These are phyloP conservation scores for Abscondita cerata DNA, from an alignment of 2,888 invertebrate species.

Conservation along the genomic window DNA sequence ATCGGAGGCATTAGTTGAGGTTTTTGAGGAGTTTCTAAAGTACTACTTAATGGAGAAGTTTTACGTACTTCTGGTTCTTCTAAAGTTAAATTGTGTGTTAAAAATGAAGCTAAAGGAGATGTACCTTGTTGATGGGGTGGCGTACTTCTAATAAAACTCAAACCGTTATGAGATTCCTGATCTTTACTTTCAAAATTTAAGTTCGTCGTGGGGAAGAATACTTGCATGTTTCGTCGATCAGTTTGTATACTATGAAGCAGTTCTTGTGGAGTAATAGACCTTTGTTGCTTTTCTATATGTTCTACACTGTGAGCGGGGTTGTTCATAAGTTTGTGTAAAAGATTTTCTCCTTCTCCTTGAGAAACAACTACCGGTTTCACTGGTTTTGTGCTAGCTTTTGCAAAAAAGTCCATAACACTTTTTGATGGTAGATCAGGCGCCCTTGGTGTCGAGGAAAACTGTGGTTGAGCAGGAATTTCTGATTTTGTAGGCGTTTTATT, in stretches of 20 bases:
- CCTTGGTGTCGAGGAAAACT: slow-evolving; percentile 60
- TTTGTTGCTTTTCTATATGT: slow-evolving; percentile 87
- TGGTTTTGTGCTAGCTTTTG: slow-evolving; percentile 71
- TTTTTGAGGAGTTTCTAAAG: slow-evolving; percentile 65
- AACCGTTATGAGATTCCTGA: slow-evolving; percentile 60
- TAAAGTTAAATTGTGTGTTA: slow-evolving; percentile 39
- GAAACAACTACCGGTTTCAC: slow-evolving; percentile 62
- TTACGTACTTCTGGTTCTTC: slow-evolving; percentile 39
- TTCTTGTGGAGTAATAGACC: slow-evolving; percentile 76
- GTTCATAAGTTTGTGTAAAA: slow-evolving; percentile 81
- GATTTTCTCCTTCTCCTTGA: slow-evolving; percentile 60
- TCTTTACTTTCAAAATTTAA: slow-evolving; percentile 34
- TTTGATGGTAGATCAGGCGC: slow-evolving; percentile 77
- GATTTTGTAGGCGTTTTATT: slow-evolving; percentile 63
- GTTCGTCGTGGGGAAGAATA: slow-evolving; percentile 45
- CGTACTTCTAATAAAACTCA: slow-evolving; percentile 63
- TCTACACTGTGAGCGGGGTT: slow-evolving; percentile 85
- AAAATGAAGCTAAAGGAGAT: slow-evolving; percentile 44
- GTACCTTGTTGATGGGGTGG: slow-evolving; percentile 56
- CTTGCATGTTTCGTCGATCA: slow-evolving; percentile 53
- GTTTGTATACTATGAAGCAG: slow-evolving; percentile 42
- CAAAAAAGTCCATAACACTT: slow-evolving; percentile 89
- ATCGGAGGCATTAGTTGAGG: slow-evolving; percentile 86
- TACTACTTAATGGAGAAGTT: slow-evolving; percentile 65
- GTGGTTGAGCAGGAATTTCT: slow-evolving; percentile 47